Base-by-base conservation (phyloP, 2,888 invertebrate genomes). In the Philereme vetulata region DNA sequence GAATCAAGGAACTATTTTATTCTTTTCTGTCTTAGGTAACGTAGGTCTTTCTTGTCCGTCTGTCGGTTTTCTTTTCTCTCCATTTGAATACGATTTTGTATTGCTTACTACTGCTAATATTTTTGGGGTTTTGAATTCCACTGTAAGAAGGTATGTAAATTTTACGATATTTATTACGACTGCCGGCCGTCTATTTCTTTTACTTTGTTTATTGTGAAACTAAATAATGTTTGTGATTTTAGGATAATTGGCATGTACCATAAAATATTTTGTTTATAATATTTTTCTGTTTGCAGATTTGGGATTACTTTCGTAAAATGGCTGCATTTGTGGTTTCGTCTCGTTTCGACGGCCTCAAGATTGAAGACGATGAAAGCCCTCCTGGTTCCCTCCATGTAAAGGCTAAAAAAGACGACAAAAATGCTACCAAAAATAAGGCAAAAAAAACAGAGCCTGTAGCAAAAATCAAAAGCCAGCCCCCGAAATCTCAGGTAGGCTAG, bases 311-410 rank as follows among this genome's bases (percentile, higher is more conserved):
- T 48, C 46, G 33, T 48, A 62, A 72, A 81, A 94, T 94, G 94
- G 94, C 94, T 89, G 93, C 94, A 75, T 90, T 94, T 44, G 93
- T 95, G 55, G 94, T 95, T 61, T 94, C 95, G 67, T 96, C 96
- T 33, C 93, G 96, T 73, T 96, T 96, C 85, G 95, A 96, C 61
- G 94, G 95, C 66, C 91, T 96, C 53, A 94, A 94, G 84, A 93
- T 96, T 57, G 96, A 96, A 75, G 96, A 95, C 72, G 96, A 96
- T 69, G 96, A 95, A 51, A 76, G 78, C 70, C 77, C 86, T 61
- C 62, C 79, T 75, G 54, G 81, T 80, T 40, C 56, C 6, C 43
- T 52, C 45, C 60, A 75, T 53, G 52, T 83, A 84, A 72, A 93
- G 92, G 67, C 71, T 82, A 9, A 92, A 76, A 93, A 92, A 72